Conservation (phyloP, 2,888 invertebrate genomes). For the Lepidochitona cinerea region DNA sequence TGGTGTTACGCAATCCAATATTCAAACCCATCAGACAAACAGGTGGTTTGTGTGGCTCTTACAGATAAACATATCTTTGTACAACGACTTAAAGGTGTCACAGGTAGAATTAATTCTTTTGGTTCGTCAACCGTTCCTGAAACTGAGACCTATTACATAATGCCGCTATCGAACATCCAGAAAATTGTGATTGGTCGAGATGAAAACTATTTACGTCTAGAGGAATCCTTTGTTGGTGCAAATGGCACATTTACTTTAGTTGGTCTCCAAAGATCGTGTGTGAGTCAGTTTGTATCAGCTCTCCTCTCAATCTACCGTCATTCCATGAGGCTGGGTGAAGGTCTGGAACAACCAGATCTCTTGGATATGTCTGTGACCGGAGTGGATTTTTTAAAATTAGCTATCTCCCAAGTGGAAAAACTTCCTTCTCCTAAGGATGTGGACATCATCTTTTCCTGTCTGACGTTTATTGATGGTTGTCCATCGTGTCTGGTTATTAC, state of each 20-base stretch:
- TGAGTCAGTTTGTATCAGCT: slow-evolving; percentile 55
- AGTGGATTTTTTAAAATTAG: slow-evolving; percentile 14
- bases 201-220: slow-evolving; percentile 58
- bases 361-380: not conserved
- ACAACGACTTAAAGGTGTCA: slow-evolving; percentile 38
- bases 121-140: slow-evolving; percentile 52
- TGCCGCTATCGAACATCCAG: slow-evolving; percentile 62
- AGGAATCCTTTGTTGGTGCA: slow-evolving; percentile 64
- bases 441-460: slow-evolving; percentile 11
- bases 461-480: not conserved
- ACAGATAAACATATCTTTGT: slow-evolving; percentile 54
- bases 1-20: slow-evolving; percentile 63
- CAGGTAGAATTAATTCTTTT: slow-evolving; percentile 12
- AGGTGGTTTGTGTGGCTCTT: slow-evolving; percentile 59
- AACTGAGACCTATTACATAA: slow-evolving; percentile 57
- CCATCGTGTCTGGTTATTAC: not conserved
- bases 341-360: not conserved
- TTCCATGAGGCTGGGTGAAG: slow-evolving; percentile 26
- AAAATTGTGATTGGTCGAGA: slow-evolving; percentile 61
- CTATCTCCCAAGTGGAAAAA: slow-evolving; percentile 19
- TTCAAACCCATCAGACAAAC: slow-evolving; percentile 37
- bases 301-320: slow-evolving; percentile 36
- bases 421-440: slow-evolving; percentile 15
- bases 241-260: slow-evolving; percentile 61
- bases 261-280: slow-evolving; percentile 46